Evolutionary conservation across 2,888 invertebrate species (phyloP), one percentile per base, ranked within the genome.

Genomic region (Cerastoderma edule): DNA sequence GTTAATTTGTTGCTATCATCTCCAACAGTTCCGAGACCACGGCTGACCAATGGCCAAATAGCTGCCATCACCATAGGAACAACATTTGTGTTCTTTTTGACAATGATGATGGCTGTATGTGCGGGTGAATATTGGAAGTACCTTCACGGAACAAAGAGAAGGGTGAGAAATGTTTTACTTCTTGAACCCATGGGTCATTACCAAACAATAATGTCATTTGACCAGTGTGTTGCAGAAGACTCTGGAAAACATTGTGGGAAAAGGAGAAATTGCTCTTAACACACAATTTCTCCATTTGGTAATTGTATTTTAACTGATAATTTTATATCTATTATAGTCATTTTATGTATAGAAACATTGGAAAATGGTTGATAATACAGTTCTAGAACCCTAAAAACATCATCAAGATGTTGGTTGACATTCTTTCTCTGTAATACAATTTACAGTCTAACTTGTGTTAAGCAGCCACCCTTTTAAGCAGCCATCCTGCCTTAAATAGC

Each of bases 61-160:
- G 78, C 78, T 27, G 24, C 64, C 5, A 68, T 78, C 22, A 75
- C 75, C 28, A 74, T 78, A 24, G 50, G 56, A 16, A 66, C 74
- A 28, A 65, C 68, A n/a, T 78, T 78, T 75, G 72, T 39, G 32
- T 78, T 78, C 65, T 78, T 64, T 27, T 32, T 78, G 27, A 65
- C 71, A 3, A 71, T 78, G 35, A 71, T 78, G 78, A 33, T 78
- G 22, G 44, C 68, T 32, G 74, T 78, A 1, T 78, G 78, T 74
- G 57, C 71, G 19, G 74, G 78, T 27, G 78, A 78, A 57, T 78
- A 75, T 60, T 57, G 65, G 24, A 70, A 78, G 56, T 78, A 78
- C 44, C 57, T 65, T 3, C 67, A 68, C 30, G 65, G 78, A 27
- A 75, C 68, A 57, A 77, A 66, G 56, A 56, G 24, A 57, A 78